Base-by-base conservation (phyloP, 2,888 invertebrate species). In the Pollenia angustigena region DNA sequence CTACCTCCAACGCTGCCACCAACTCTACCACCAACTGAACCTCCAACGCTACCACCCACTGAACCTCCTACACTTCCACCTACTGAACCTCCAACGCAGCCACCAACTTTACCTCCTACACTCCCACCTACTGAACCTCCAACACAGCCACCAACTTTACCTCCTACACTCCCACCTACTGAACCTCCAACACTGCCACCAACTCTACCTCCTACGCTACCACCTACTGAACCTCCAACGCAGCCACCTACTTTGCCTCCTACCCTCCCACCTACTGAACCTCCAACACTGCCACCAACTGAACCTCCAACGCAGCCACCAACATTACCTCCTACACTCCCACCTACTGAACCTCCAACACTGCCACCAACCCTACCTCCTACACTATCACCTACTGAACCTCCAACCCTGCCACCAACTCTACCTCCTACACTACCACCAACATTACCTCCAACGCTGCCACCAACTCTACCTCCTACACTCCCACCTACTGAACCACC, bases 241-340 rank as follows among this genome's bases (percentile, higher is more conserved):
- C 60, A 84, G 8, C 86, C 69, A 0, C 76, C 85, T 10, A 58
- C 80, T 4, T 11, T n/a, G 32, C 76, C 82, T n/a, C 82, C 86
- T 18, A 32, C 32, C 11, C 2, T 56, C 1, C 52, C 79, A n/a
- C 78, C 88, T 0, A 72, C 78, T 1, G 52, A 66, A 32, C 82
- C 85, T 0, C 74, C 81, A 0, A 9, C 4, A 18, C 52, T 78
- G 14, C 50, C 82, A 0, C 76, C 85, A 4, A 58, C 81, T 1
- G 23, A 12, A 44, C 68, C 52, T 0, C 75, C 79, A 1, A 80
- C 81, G 0, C 7, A 16, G 12, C 54, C 86, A 0, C 79, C 89
- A 0, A 72, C 78, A 0, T 58, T 64, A 32, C 82, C 85, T 0
- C 74, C 81, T 0, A 9, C 4, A 18, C 52, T 78, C 14, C 50